These are phyloP conservation scores for Brachionus plicatilis DNA, from an alignment of 1,140 invertebrate species.

Conservation along the genomic window DNA sequence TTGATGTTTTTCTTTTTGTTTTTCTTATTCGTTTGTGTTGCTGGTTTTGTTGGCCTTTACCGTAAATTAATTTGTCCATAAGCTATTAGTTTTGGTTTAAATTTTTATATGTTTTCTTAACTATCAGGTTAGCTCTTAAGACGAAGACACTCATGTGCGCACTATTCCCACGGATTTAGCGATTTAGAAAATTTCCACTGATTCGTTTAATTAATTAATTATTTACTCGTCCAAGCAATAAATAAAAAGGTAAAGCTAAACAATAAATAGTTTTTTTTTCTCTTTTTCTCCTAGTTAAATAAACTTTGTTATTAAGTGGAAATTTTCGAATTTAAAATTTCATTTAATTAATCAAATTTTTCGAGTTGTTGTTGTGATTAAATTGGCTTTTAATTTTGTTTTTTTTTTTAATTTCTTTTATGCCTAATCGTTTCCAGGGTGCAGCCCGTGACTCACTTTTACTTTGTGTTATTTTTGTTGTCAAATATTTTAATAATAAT, in stretches of 20 bases:
- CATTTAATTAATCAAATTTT: neutral
- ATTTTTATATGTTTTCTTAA: constrained; percentile 25
- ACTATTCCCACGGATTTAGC: constrained; percentile 1
- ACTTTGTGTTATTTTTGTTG: too few species aligned
- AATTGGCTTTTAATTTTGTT: neutral
- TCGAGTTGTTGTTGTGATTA: neutral
- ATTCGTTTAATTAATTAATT: constrained; percentile 38
- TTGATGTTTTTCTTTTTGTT: constrained; percentile 21
- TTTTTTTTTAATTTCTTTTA: too few species aligned
- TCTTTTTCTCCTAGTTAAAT: neutral
- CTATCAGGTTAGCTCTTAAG: neutral
- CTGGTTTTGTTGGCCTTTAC: neutral
- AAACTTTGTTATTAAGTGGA: neutral
- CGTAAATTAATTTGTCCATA: constrained; percentile 33
- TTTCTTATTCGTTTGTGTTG: neutral
- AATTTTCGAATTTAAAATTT: neutral
- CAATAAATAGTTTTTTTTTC: neutral
- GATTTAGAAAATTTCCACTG: constrained; percentile 1
- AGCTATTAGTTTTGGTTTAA: constrained; percentile 33
- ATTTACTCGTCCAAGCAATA: neutral
- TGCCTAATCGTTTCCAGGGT: too few species aligned
- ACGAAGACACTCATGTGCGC: neutral
- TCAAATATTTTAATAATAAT: too few species aligned
- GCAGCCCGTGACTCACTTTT: too few species aligned
- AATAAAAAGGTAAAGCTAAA: neutral